Evolutionary conservation across 2,888 invertebrate species (phyloP).

Genomic region (Ommatoiulus sabulosus): DNA sequence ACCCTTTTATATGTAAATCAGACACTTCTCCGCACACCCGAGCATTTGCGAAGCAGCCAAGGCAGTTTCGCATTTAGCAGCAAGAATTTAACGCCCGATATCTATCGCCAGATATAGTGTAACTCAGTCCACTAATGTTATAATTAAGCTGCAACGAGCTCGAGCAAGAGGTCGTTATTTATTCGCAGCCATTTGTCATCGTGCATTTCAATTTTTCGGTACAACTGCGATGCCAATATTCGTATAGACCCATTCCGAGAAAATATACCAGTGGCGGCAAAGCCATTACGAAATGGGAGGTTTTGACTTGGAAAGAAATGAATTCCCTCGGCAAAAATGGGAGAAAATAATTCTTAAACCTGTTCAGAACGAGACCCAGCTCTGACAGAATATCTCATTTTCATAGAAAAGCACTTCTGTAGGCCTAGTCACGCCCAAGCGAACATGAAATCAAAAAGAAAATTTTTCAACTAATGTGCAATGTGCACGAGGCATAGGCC

Average conservation of each 20-base stretch:
- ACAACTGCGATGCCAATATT: not conserved
- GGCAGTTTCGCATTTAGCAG: not conserved
- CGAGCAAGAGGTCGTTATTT: not conserved
- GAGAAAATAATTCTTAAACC: not conserved
- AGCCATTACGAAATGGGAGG: not conserved
- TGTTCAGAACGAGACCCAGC: not conserved
- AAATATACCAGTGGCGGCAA: not conserved
- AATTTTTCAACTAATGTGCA: not conserved
- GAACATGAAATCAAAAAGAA: not conserved
- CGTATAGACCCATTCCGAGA: not conserved
- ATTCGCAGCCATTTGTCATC: slow-evolving; percentile 5
- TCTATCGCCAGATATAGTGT: not conserved
- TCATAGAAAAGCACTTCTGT: not conserved
- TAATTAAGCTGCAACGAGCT: slow-evolving; percentile 4
- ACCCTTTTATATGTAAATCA: not conserved
- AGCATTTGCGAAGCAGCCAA: not conserved
- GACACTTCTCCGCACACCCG: not conserved
- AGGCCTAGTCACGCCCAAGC: no score
- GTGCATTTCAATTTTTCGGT: not conserved
- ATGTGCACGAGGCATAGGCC: not conserved
- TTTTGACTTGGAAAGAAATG: not conserved
- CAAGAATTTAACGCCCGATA: not conserved
- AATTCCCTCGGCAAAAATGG: not conserved
- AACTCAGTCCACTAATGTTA: slow-evolving; percentile 9
- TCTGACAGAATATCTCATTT: not conserved